Base-by-base conservation (phyloP, 1,140 invertebrate genomes). In the Drosophila lini region DNA sequence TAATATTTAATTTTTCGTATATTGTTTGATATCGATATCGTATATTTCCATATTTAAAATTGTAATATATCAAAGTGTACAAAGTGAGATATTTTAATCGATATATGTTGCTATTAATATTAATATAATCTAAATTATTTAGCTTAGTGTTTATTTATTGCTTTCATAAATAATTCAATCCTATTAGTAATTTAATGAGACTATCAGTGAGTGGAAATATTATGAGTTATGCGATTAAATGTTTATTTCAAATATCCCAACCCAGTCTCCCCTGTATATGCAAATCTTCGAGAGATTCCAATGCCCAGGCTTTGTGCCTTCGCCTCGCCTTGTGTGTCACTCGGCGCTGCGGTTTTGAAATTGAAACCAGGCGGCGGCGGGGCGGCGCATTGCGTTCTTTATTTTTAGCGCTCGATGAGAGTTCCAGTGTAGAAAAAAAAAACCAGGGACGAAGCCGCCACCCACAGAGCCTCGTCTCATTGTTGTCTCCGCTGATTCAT, bases 291-390 rank as follows among this genome's bases (percentile, higher is more conserved):
- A 38, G 42, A 78, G 60, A 73, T 64, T 64, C 52, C 61, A 77
- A 73, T 80, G 64, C 61, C 44, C 60, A 44, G 56, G 64, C 62
- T 76, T 81, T 80, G 59, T 57, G 64, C 47, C 47, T 44, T 47
- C 57, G 42, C 11, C 28, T 65, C 74, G 81, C 83, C 83, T 86
- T 86, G 80, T 74, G 44, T 47, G 80, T 64, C 83, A 86, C 84
- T 86, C 83, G 82, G 58, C 42, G 53, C 40, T 85, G 83, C 80
- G 83, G 83, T 83, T 78, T 67, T n/a, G 83, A 83, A 86, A 86
- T 67, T 83, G 80, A 88, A 77, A 83, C 83, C 63, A 25, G 65
- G 34, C 58, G 42, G 11, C 31, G 56, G 7, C 16, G 52, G 16
- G 3, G 57, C 36, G n/a, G 15, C 25, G 60, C 50, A 11, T n/a